Evolutionary conservation across 2,113 vertebrate species (phyloP).

Genomic region (Baryphthengus martii): DNA sequence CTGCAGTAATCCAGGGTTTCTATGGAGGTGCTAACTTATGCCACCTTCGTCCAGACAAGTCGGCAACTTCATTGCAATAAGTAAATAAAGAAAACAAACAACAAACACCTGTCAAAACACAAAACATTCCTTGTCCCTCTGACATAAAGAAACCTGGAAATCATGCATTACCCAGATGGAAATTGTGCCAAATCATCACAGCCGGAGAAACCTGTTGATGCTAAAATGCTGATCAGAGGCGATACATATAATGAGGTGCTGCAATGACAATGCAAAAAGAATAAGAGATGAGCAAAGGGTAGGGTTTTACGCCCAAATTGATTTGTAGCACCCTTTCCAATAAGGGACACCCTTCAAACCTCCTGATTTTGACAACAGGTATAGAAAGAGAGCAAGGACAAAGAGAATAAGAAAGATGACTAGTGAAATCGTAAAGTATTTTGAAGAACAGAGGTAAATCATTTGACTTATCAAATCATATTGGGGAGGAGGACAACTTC

Average conservation of each 20-base stretch:
- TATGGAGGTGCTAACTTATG: neutral
- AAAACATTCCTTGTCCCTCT: neutral
- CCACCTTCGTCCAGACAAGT: neutral
- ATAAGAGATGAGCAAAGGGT: neutral
- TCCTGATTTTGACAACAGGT: neutral
- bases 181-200: neutral
- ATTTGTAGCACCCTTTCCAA: neutral
- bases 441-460: neutral
- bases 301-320: neutral
- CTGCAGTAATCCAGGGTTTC: neutral
- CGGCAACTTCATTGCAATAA: neutral
- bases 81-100: neutral
- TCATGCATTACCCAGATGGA: neutral
- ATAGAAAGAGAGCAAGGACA: neutral
- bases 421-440: neutral
- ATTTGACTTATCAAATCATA: neutral
- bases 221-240: neutral
- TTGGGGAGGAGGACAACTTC: neutral
- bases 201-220: neutral
- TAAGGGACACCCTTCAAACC: neutral
- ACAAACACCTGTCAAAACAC: neutral
- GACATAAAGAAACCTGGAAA: neutral
- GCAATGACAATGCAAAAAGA: neutral
- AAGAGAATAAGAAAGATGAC: neutral
- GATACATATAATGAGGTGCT: rapidly evolving